These are phyloP conservation scores for Epinotia ramella DNA, from an alignment of 2,888 invertebrate genomes.

Conservation along the genomic window DNA sequence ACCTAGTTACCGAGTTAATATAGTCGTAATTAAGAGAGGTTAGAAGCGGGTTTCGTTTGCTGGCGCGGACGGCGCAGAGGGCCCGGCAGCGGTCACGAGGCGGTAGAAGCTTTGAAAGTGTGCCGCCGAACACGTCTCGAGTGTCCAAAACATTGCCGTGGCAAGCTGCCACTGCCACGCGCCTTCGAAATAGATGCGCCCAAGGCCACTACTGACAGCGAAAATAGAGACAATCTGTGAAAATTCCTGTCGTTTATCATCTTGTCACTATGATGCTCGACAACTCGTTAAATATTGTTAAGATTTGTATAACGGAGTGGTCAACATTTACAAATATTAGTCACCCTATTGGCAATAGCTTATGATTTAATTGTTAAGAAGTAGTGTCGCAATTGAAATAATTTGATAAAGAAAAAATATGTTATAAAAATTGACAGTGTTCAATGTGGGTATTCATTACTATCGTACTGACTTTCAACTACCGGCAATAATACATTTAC, in stretches of 20 bases:
- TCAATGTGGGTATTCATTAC: too few relatives aligned
- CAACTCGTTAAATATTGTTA: conserved; percentile 27
- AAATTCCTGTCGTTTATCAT: conserved; percentile 54
- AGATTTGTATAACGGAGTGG: conserved; percentile 11
- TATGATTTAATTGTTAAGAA: not conserved
- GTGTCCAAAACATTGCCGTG: conserved; percentile 73
- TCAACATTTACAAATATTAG: conserved; percentile 8
- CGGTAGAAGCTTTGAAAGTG: conserved; percentile 77
- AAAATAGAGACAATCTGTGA: conserved; percentile 65
- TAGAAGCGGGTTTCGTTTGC: conserved; percentile 52
- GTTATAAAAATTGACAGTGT: too few relatives aligned
- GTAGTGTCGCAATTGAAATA: too few relatives aligned
- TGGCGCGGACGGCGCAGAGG: conserved; percentile 43
- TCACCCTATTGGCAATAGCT: not conserved
- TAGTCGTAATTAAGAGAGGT: conserved; percentile 71
- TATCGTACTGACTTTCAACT: conserved; percentile 10
- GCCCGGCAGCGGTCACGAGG: conserved; percentile 35
- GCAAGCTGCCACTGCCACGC: conserved; percentile 72
- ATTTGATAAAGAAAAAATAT: too few relatives aligned
- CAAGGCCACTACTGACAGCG: conserved; percentile 79
- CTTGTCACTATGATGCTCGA: conserved; percentile 31
- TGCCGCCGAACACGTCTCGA: conserved; percentile 61
- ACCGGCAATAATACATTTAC: conserved; percentile 34
- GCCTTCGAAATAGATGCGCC: conserved; percentile 68
- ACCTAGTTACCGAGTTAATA: conserved; percentile 78